These are phyloP conservation scores for Tuta absoluta DNA, from an alignment of 2,888 invertebrate species.

Conservation along the genomic window DNA sequence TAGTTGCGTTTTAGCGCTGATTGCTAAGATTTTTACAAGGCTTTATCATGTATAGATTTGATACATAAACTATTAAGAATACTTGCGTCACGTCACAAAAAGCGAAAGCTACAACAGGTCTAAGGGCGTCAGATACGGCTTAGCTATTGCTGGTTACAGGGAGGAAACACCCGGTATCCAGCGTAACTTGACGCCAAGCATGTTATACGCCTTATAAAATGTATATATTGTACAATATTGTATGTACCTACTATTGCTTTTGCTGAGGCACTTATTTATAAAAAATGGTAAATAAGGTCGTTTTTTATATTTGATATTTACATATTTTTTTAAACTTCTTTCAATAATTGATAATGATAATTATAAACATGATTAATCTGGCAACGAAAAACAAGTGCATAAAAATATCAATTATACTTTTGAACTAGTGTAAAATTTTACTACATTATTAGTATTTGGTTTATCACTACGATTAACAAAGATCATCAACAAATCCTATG, in stretches of 20 bases:
- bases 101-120: not conserved
- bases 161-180: too few species aligned
- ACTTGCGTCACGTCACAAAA: constrained; percentile 10
- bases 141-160: too few species aligned
- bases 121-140: too few species aligned
- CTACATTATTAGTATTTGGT: not conserved
- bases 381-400: constrained; percentile 9
- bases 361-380: not conserved
- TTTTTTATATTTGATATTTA: too few species aligned
- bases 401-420: not conserved
- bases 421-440: constrained; percentile 3
- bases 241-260: constrained; percentile 18
- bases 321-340: not conserved
- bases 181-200: too few species aligned
- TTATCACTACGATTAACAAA: not conserved
- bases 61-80: too few species aligned
- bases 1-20: too few species aligned
- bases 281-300: not conserved
- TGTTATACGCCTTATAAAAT: not conserved
- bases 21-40: too few species aligned
- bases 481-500: not conserved
- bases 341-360: not conserved
- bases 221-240: not conserved
- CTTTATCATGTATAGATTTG: too few species aligned
- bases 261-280: constrained; percentile 24